Evolutionary conservation across 2,888 invertebrate species (phyloP), one percentile per base, ranked within the genome.

Genomic region (Hydroisotoma schaefferi): DNA sequence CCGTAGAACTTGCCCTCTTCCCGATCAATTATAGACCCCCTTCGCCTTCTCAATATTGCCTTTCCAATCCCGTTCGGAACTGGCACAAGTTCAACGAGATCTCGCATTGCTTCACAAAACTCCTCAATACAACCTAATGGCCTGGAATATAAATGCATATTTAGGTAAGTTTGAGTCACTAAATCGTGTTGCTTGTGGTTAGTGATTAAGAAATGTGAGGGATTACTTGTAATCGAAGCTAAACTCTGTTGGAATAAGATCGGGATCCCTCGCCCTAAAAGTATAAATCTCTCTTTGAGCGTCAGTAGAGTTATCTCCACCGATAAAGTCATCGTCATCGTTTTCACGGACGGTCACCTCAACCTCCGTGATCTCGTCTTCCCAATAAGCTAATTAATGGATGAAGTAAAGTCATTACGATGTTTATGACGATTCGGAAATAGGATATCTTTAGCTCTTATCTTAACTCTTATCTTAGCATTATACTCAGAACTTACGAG

Each of bases 211-310:
- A 33, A 10, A 6, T 33, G 15, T 15, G 6, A 10, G 33, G 33
- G 22, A 48, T 27, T 86, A 86, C 65, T 83, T 76, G 38, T 86
- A 85, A 46, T 77, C 76, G 69, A 85, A 84, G 29, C 72, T 69
- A 38, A 86, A 75, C 12, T 79, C 70, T 0, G 85, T 83, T 0
- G n/a, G n/a, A n/a, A 80, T 80, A 3, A 82, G 81, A 73, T 86
- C 86, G 0, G 81, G 80, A 76, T 85, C 86, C 0, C 77, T 80
- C 1, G 82, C 86, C 3, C 73, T 76, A 61, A 85, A 81, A 71
- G 54, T 71, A 18, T 71, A 73, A 26, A 67, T 62, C 43, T 62
- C 58, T 27, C 64, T 55, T 29, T 57, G 46, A 38, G 18, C 18
- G 0, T 51, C 43, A 15, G 55, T 43, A n/a, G 48, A 54, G 1